Percentiles rank a stretch among this genome's conserved stretches.
These are phyloP conservation scores for Rhagophthalmus giganteus DNA, from an alignment of 2,888 invertebrate species.

Conservation along the genomic window DNA sequence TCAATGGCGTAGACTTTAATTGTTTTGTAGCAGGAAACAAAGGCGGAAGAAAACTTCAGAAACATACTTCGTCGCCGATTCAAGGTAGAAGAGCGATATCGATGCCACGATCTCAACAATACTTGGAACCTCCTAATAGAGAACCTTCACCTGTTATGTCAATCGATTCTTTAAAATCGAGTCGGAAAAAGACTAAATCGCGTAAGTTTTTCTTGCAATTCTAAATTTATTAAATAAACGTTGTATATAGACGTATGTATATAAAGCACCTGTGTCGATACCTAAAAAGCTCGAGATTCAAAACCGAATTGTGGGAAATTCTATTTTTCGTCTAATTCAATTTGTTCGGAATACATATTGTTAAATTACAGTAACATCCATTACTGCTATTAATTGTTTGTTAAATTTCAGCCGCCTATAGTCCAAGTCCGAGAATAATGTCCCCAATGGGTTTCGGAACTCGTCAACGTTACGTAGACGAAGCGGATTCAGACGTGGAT, in stretches of 20 bases:
- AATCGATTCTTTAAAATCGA: slow-evolving; percentile 6
- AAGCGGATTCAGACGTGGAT: slow-evolving; percentile 64
- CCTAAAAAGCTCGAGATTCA: no score
- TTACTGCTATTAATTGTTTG: no score
- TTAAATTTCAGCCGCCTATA: slow-evolving; percentile 51
- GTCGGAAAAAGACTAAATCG: slow-evolving; percentile 3
- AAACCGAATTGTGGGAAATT: no score
- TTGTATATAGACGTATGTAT: no score
- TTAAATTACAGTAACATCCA: no score
- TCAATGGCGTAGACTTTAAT: not conserved
- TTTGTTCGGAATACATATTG: no score
- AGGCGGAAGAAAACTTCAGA: slow-evolving; percentile 22
- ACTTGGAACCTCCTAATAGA: slow-evolving; percentile 46
- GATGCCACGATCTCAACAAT: slow-evolving; percentile 41
- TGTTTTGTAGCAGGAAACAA: slow-evolving; percentile 10
- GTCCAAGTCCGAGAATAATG: slow-evolving; percentile 65
- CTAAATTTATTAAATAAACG: no score
- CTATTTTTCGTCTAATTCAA: no score
- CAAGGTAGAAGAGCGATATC: slow-evolving; percentile 41
- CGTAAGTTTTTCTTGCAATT: no score
- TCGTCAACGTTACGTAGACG: slow-evolving; percentile 62
- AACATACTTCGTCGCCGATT: slow-evolving; percentile 16
- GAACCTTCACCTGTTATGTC: slow-evolving; percentile 39
- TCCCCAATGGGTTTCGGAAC: slow-evolving; percentile 70
- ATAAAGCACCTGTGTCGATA: no score